Percentiles rank a stretch among this genome's conserved stretches.
Evolutionary conservation across 2,888 invertebrate genomes (phyloP).

Genomic region (Pachymerium ferrugineum): DNA sequence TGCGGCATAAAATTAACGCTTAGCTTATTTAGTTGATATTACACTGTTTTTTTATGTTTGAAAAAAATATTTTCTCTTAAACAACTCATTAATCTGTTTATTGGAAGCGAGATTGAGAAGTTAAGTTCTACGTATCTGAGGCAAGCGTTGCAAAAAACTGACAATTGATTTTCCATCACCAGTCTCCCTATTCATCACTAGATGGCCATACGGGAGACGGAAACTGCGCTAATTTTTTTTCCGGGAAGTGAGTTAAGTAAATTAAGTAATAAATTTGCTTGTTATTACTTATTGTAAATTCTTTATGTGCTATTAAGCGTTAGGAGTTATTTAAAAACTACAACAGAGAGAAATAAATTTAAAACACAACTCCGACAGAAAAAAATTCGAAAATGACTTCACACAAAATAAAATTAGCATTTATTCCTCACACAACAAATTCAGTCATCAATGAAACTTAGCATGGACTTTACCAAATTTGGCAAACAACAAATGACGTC

Average conservation of each 20-base stretch:
- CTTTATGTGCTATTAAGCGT: neutral
- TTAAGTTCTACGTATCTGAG: no score
- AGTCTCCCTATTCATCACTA: neutral
- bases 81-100: no score
- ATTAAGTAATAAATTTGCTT: neutral
- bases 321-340: neutral
- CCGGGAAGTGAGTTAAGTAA: neutral
- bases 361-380: neutral
- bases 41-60: no score
- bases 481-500: neutral
- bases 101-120: no score
- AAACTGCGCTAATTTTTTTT: neutral
- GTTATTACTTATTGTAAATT: neutral
- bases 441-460: neutral
- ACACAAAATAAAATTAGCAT: no score
- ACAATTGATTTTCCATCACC: neutral
- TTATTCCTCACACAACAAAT: no score
- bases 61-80: no score
- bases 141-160: no score
- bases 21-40: no score
- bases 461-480: neutral
- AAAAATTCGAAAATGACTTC: no score
- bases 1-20: no score
- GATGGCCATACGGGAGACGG: neutral
- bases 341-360: neutral